Evolutionary conservation across 2,888 invertebrate species (phyloP).

Genomic region (Hypomecis punctinalis): DNA sequence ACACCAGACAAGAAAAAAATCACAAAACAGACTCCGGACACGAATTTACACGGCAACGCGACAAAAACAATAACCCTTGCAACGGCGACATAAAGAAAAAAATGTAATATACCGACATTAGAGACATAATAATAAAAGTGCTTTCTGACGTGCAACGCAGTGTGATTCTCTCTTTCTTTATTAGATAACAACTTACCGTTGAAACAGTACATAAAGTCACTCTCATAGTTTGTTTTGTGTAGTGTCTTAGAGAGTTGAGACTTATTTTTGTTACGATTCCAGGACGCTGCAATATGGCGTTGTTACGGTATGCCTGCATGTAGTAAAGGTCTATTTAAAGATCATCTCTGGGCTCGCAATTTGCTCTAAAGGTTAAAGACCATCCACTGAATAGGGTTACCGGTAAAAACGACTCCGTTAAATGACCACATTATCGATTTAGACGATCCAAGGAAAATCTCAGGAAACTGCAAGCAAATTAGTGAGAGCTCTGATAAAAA

Average conservation of each 20-base stretch:
- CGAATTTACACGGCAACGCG: conserved; percentile 33
- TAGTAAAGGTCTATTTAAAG: too few species aligned
- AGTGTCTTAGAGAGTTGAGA: neutral
- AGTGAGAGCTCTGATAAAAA: too few species aligned
- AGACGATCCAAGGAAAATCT: too few species aligned
- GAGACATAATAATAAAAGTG: conserved; percentile 76
- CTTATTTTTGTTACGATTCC: too few species aligned
- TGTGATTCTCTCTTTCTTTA: conserved; percentile 73
- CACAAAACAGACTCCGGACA: conserved; percentile 5
- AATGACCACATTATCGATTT: too few species aligned
- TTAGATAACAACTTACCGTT: conserved; percentile 59
- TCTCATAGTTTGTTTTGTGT: neutral
- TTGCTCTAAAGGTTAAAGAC: too few species aligned
- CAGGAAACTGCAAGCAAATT: too few species aligned
- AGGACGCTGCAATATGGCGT: too few species aligned
- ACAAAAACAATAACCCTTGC: conserved; percentile 52
- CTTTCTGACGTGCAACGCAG: conserved; percentile 59
- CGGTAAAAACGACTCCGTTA: too few species aligned
- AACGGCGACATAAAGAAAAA: conserved; percentile 44
- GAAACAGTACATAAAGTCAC: conserved; percentile 15
- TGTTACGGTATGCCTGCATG: too few species aligned
- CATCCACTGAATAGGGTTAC: too few species aligned
- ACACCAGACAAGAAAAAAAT: conserved; percentile 6
- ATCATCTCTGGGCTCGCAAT: too few species aligned
- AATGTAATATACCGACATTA: conserved; percentile 67